phyloP scores from a whole-genome alignment of 2,113 vertebrate species.

The Fregata magnificens region DNA sequence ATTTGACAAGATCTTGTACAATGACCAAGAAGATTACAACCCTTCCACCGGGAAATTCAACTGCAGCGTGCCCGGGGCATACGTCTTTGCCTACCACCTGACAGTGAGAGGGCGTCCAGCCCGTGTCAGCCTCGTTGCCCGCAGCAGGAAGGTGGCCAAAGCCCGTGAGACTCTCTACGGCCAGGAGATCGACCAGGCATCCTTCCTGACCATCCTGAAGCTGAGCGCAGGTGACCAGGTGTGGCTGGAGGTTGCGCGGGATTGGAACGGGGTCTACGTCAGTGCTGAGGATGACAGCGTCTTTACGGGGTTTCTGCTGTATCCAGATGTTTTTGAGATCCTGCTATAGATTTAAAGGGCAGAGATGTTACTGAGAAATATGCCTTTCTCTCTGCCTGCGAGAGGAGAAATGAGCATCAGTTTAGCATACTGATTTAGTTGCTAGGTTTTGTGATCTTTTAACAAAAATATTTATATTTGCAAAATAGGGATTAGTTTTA shows the following conservation, averaged over 20 bases:
- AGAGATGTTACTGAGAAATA: fast-evolving
- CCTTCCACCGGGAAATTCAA: conserved; percentile 85
- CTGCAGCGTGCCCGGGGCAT: conserved; percentile 86
- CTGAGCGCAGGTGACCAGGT: conserved; percentile 87
- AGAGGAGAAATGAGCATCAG: neutral
- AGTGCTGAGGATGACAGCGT: conserved; percentile 92
- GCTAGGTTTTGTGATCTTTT: neutral
- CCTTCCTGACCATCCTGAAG: conserved; percentile 85
- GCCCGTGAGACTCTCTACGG: conserved; percentile 90
- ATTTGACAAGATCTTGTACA: conserved; percentile 91
- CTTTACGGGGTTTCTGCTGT: conserved; percentile 94
- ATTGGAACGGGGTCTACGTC: conserved; percentile 92
- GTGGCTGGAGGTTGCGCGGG: conserved; percentile 91
- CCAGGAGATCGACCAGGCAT: conserved; percentile 95
- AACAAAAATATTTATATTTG: neutral
- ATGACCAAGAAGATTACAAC: conserved; percentile 86
- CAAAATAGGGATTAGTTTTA: neutral
- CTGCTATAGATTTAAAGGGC: neutral
- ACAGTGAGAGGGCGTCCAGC: conserved; percentile 90
- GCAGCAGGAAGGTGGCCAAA: conserved; percentile 81
- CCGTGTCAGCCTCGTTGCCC: conserved; percentile 84
- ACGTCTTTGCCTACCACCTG: conserved; percentile 92
- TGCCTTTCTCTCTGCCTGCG: neutral
- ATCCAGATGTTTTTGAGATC: conserved; percentile 72
- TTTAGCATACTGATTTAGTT: neutral